Conservation (phyloP, 2,113 vertebrate genomes). For the Lampris incognitus region DNA sequence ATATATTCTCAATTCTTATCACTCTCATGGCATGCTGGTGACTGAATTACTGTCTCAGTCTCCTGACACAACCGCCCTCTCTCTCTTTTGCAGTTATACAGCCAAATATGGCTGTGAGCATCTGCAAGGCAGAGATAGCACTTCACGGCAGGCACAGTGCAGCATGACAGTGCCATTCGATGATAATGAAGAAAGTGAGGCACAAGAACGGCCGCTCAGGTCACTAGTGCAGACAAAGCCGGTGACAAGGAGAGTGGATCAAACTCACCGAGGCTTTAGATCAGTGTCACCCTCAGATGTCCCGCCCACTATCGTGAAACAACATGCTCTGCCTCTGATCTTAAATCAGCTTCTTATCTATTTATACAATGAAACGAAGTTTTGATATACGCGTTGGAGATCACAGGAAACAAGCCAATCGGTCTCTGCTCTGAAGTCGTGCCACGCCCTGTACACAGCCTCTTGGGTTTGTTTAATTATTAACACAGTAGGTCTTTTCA, state of each 20-base stretch:
- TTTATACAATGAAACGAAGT: slow-evolving; percentile 51
- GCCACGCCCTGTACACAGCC: slow-evolving; percentile 48
- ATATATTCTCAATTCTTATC: slow-evolving; percentile 50
- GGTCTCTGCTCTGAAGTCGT: slow-evolving; percentile 49
- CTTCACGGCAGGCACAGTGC: background rate
- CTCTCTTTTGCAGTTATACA: slow-evolving; percentile 1
- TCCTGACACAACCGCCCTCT: slow-evolving; percentile 36
- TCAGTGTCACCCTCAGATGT: slow-evolving; percentile 11
- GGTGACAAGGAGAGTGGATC: background rate
- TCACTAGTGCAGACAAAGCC: background rate
- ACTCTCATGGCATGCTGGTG: slow-evolving; percentile 23
- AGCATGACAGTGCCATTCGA: slow-evolving; percentile 4
- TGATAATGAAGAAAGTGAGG: background rate
- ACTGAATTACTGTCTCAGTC: slow-evolving; percentile 56
- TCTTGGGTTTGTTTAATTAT: slow-evolving; percentile 66
- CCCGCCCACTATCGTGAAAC: slow-evolving; percentile 28
- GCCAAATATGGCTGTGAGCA: background rate
- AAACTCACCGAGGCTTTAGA: slow-evolving; percentile 1
- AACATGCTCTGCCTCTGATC: slow-evolving; percentile 28
- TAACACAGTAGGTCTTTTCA: slow-evolving; percentile 54
- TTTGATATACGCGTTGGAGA: slow-evolving; percentile 65
- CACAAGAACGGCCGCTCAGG: background rate
- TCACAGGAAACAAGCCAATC: slow-evolving; percentile 57
- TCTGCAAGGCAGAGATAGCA: background rate
- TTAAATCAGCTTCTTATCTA: slow-evolving; percentile 50